Conservation (phyloP, 37 sponge, comb jelly and placozoan genomes). For the Aplysina aerophoba region DNA sequence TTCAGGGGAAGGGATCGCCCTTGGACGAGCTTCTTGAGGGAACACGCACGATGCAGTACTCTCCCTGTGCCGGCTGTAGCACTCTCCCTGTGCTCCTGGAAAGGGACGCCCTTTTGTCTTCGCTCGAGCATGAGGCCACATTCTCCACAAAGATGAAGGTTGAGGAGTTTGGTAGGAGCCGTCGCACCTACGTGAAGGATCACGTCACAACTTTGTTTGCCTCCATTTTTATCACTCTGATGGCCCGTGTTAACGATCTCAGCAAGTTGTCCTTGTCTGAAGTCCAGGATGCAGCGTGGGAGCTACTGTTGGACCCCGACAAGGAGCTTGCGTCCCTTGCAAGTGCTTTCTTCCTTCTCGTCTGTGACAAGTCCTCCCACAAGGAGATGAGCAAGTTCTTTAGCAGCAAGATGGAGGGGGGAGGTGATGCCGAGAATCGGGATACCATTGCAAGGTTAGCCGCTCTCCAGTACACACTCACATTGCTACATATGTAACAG, state of each 20-base stretch:
- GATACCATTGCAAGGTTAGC: background rate
- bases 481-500: background rate
- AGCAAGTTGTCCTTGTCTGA: background rate
- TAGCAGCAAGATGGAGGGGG: background rate
- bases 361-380: slow-evolving; percentile 35
- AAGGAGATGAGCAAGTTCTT: slow-evolving; percentile 7
- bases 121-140: background rate
- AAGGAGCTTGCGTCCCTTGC: slow-evolving; percentile 53
- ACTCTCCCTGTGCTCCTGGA: slow-evolving; percentile 19
- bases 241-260: background rate
- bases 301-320: slow-evolving; percentile 54
- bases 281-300: slow-evolving; percentile 59
- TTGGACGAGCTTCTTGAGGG: background rate
- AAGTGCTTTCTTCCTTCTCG: slow-evolving; percentile 63
- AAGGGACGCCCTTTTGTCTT: slow-evolving; percentile 9
- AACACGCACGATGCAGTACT: background rate
- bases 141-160: no score
- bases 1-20: no score
- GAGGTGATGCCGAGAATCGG: background rate
- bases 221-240: background rate
- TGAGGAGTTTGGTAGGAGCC: background rate
- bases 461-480: background rate
- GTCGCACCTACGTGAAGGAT: background rate
- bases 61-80: slow-evolving; percentile 2
- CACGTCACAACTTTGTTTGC: slow-evolving; percentile 11